These are phyloP conservation scores for Morpho helenor DNA, from an alignment of 2,888 invertebrate genomes.

Conservation along the genomic window DNA sequence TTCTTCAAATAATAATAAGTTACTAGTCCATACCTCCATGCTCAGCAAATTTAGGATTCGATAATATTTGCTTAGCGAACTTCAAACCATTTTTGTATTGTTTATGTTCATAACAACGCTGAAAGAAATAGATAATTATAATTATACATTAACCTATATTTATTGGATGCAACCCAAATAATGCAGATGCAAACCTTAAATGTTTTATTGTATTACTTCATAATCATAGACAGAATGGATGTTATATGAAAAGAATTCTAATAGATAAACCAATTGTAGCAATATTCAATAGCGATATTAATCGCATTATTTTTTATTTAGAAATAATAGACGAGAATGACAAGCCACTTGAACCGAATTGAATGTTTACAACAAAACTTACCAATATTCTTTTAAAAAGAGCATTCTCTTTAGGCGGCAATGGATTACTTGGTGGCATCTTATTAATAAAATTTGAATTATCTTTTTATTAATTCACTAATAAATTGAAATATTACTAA, in stretches of 20 bases:
- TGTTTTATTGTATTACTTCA: not conserved
- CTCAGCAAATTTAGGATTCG: slow-evolving; percentile 97
- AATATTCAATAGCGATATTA: slow-evolving; percentile 10
- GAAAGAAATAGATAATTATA: slow-evolving; percentile 64
- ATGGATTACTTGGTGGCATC: slow-evolving; percentile 95
- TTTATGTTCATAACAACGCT: slow-evolving; percentile 99
- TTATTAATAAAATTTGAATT: slow-evolving; percentile 58
- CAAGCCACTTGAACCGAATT: slow-evolving; percentile 54
- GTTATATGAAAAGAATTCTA: not conserved
- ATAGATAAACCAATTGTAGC: not conserved
- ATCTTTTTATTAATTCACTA: slow-evolving; percentile 78
- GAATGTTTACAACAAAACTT: slow-evolving; percentile 80
- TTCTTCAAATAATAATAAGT: slow-evolving; percentile 1
- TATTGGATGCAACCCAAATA: slow-evolving; percentile 50
- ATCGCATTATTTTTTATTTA: slow-evolving; percentile 45
- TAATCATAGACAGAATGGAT: not conserved
- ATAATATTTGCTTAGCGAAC: slow-evolving; percentile 98
- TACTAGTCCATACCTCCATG: slow-evolving; percentile 90
- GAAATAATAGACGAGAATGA: slow-evolving; percentile 55
- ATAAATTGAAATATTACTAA: slow-evolving; percentile 80
- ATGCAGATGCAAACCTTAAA: slow-evolving; percentile 24
- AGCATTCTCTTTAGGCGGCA: slow-evolving; percentile 99
- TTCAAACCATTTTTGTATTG: slow-evolving; percentile 99
- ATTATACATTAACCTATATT: slow-evolving; percentile 59
- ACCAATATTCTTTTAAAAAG: slow-evolving; percentile 99